Evolutionary conservation across 2,797 vertebrate species (phyloP), one percentile per base, ranked within the genome.

Genomic region (Siniperca scherzeri): DNA sequence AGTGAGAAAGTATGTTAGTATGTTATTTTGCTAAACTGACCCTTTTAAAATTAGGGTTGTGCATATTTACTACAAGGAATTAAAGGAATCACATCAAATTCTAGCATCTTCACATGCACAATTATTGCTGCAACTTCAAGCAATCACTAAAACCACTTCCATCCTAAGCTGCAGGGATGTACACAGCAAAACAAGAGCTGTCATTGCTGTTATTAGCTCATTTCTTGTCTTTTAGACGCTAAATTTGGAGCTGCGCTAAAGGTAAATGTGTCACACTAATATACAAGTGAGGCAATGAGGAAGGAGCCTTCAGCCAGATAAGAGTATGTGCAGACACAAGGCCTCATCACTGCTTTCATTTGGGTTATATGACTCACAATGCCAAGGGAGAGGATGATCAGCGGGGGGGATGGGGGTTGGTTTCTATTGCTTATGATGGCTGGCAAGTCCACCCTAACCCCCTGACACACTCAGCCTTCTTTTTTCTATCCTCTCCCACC

Each of bases 291-390:
- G n/a, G 57, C 44, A 7, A 5, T 53, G 69, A 80, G 17, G 50
- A 78, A 56, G 48, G 33, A 64, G 84, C 70, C 44, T 50, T 25
- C 65, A 75, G 36, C 22, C 48, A 68, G 77, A 64, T 79, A 59
- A 50, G 72, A 73, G 1, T 50, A n/a, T 66, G 70, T 61, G 81
- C 79, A 62, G 82, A 90, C 86, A 85, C 79, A 17, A 30, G 70
- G 78, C 30, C 80, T 90, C 80, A 85, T 90, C 90, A 90, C 70
- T 81, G 81, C 70, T 85, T 89, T 93, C 89, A 88, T 77, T 89
- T 62, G 83, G 83, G 61, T 80, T 64, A 46, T 46, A 33, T 91
- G 91, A 93, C 87, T 91, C 89, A 91, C 81, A 78, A 22, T 73
- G 50, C 82, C 87, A 68, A 64, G 48, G 89, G 27, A 87, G 77